Conservation (phyloP, 2,888 invertebrate genomes). For the Conistra vaccinii region DNA sequence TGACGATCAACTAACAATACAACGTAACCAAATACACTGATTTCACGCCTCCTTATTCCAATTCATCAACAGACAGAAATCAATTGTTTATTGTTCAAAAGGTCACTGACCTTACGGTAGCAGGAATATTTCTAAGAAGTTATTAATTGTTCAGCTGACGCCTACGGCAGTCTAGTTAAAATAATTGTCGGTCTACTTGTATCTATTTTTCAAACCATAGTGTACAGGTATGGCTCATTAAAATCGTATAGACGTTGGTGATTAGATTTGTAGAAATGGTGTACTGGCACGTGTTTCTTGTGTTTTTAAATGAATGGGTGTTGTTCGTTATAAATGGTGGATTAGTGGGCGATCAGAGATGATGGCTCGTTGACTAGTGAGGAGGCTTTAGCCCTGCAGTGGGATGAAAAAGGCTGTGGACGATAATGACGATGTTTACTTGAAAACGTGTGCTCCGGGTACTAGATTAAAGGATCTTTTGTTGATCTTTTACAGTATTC, state of each 20-base stretch:
- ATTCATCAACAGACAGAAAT: slow-evolving; percentile 49
- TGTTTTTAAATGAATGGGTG: slow-evolving; percentile 47
- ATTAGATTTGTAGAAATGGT: slow-evolving; percentile 49
- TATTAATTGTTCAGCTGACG: slow-evolving; percentile 67
- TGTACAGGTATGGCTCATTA: slow-evolving; percentile 71
- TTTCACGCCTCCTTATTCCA: slow-evolving; percentile 26
- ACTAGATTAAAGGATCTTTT: neutral
- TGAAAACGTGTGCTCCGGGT: neutral
- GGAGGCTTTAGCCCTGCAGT: neutral
- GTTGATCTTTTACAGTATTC: neutral
- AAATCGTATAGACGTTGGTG: slow-evolving; percentile 57
- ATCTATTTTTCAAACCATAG: slow-evolving; percentile 75
- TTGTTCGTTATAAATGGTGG: slow-evolving; percentile 28
- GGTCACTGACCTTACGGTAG: slow-evolving; percentile 67
- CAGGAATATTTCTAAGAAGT: slow-evolving; percentile 64
- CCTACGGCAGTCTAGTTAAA: slow-evolving; percentile 69
- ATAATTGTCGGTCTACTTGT: slow-evolving; percentile 70
- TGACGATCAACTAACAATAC: neutral
- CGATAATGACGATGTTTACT: neutral
- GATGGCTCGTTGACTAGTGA: neutral
- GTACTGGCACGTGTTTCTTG: slow-evolving; percentile 43
- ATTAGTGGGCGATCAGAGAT: slow-evolving; percentile 15
- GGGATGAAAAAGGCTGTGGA: neutral
- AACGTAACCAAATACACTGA: slow-evolving; percentile 2
- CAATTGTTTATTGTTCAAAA: slow-evolving; percentile 50